Percentiles rank a stretch among this genome's conserved stretches.
Evolutionary conservation across 2,113 vertebrate genomes (phyloP).

Genomic region (Lathamus discolor): DNA sequence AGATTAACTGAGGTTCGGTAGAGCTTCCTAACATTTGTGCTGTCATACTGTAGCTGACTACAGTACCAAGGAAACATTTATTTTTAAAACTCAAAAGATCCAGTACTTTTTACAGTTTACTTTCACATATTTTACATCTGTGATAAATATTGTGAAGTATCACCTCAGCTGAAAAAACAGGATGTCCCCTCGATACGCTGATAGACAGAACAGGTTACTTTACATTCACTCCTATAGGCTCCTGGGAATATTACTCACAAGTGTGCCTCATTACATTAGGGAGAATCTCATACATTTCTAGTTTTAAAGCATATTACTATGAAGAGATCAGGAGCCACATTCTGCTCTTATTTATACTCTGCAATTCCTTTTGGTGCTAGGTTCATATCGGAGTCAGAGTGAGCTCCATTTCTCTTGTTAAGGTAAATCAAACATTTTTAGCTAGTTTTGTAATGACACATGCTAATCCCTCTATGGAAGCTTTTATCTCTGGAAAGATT

Average conservation of each 20-base stretch:
- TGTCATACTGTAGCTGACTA: not conserved
- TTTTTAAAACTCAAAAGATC: not conserved
- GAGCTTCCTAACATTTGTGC: not conserved
- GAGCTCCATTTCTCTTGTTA: not conserved
- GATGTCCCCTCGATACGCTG: not conserved
- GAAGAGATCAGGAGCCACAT: not conserved
- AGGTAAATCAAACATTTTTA: slow-evolving; percentile 42
- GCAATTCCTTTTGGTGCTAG: not conserved
- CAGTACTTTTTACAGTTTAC: slow-evolving; percentile 12
- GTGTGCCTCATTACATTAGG: not conserved
- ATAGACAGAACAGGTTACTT: not conserved
- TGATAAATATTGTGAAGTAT: not conserved
- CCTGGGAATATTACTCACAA: not conserved
- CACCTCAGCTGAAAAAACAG: not conserved
- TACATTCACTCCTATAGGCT: not conserved
- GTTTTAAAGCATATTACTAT: not conserved
- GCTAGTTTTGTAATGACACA: not conserved
- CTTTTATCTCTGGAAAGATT: slow-evolving; percentile 28
- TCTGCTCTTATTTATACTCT: not conserved
- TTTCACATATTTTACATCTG: not conserved
- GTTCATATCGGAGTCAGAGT: not conserved
- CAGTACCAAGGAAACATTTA: not conserved
- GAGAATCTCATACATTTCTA: not conserved
- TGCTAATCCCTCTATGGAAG: slow-evolving; percentile 20
- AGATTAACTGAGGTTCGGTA: not conserved